Base-by-base conservation (phyloP, 37 sponge, comb jelly and placozoan species). In the Chondrilla cf. caribensis region DNA sequence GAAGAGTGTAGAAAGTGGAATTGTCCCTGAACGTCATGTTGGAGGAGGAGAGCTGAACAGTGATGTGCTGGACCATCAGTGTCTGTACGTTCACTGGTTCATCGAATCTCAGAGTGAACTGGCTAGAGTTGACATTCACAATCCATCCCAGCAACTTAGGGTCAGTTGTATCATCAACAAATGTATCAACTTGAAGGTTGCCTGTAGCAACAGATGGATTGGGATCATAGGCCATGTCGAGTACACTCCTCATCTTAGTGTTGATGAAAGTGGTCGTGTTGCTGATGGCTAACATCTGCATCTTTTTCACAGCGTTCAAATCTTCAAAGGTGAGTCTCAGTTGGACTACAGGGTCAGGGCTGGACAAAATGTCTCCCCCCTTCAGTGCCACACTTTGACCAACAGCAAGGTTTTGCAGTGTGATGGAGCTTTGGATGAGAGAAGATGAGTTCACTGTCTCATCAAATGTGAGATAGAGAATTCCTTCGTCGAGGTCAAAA, bases 381-480 rank as follows among this genome's bases (percentile, higher is more conserved):
- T 32, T 83, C 14, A 90, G 84, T 4, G 77, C 39, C 43, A 65
- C 82, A 4, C 21, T 24, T 0, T 62, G 26, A 21, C 8, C 70
- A 42, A 1, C 18, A 59, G 38, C 5, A 18, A 60, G 51, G 73
- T 81, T 79, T 41, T 90, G 93, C n/a, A 96, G 66, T n/a, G 83
- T 93, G 43, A 94, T 77, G 26, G 0, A 33, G n/a, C 80, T 65
- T 5, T 85, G 79, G 11, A 75, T 64, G 22, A 94, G 38, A 9
- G 92, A 81, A 15, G 81, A 70, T 17, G 86, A 79, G 55, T 96
- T 86, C 21, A 96, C 93, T 44, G 93, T 96, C 68, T 96, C 96
- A 47, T 93, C 90, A 86, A 96, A 96, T 19, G 89, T 96, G 2
- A 93, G 65, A 18, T 55, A 51, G 22, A 96, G 79, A 0, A 72